These are phyloP conservation scores for Cephalophus harveyi DNA, from an alignment of 2,113 vertebrate species.

Conservation along the genomic window DNA sequence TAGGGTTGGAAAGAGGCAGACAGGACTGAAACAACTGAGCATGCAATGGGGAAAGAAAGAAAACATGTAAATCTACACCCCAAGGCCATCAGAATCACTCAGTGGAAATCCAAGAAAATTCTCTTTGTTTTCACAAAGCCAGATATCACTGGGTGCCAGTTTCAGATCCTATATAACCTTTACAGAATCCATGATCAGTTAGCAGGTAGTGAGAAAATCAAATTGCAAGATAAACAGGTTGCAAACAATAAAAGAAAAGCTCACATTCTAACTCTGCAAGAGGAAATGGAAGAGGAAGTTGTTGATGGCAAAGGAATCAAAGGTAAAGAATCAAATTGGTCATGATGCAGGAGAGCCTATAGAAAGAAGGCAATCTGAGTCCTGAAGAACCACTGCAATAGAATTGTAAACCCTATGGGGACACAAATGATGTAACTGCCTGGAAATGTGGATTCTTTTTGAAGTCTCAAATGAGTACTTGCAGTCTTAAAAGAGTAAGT, in stretches of 20 bases:
- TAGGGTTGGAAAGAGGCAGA: background rate
- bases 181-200: background rate
- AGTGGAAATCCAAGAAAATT: background rate
- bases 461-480: background rate
- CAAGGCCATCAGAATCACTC: background rate
- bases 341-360: accelerated
- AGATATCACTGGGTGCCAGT: background rate
- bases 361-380: background rate
- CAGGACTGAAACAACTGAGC: background rate
- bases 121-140: background rate
- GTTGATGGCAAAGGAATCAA: background rate
- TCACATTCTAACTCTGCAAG: background rate
- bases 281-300: background rate
- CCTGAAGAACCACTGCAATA: background rate
- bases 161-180: background rate
- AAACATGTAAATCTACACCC: background rate
- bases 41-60: background rate
- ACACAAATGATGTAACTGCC: background rate
- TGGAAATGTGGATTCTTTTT: background rate
- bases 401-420: background rate
- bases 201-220: background rate
- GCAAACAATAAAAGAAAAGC: background rate
- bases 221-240: background rate
- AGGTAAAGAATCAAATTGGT: background rate
- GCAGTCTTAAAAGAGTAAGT: background rate